phyloP scores from a whole-genome alignment of 2,113 vertebrate species.

The Candoia aspera region DNA sequence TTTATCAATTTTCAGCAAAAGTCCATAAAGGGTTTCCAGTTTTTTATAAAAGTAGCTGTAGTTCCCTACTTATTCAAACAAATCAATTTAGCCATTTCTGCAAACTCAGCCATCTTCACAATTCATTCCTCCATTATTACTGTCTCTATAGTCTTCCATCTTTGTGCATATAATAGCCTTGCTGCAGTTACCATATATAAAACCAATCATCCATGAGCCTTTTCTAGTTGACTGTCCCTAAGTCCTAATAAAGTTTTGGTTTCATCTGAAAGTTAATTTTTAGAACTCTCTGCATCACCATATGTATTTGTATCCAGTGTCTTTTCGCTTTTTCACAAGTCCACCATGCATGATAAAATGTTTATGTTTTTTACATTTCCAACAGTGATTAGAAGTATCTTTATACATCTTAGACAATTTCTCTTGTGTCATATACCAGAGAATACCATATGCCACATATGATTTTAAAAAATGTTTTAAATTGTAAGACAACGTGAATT shows the following conservation, averaged over 20 bases:
- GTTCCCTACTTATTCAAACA: not conserved
- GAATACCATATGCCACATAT: not conserved
- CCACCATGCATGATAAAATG: not conserved
- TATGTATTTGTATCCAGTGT: not conserved
- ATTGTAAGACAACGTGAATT: not conserved
- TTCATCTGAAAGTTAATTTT: not conserved
- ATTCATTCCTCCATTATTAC: not conserved
- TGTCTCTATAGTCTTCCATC: not conserved
- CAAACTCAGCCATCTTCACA: not conserved
- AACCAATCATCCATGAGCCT: not conserved
- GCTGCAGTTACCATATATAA: not conserved
- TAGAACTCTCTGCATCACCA: not conserved
- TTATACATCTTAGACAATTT: not conserved
- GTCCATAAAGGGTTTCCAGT: too few relatives aligned
- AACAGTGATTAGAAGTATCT: not conserved
- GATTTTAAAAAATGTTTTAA: not conserved
- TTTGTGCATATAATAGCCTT: not conserved
- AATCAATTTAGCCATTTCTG: not conserved
- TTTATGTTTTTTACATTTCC: not conserved
- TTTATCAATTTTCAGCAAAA: too few relatives aligned
- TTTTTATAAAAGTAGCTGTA: not conserved
- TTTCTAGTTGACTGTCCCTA: not conserved
- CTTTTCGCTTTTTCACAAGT: not conserved
- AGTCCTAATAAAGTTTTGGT: not conserved
- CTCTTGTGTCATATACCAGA: not conserved